Evolutionary conservation across 2,888 invertebrate species (phyloP).

Genomic region (Agonum fuliginosum): DNA sequence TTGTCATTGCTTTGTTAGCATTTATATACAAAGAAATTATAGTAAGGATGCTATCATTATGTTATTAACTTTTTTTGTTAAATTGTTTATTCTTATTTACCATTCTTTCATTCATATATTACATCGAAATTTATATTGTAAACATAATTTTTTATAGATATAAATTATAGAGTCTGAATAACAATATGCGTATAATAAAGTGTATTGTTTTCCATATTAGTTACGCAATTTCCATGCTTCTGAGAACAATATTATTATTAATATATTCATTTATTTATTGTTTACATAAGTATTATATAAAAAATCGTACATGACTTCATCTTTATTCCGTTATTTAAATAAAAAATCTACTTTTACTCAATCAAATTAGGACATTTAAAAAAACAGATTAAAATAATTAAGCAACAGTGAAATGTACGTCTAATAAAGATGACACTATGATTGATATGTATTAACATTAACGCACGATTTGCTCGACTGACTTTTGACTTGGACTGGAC

Average conservation of each 20-base stretch:
- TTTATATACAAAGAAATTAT: neutral
- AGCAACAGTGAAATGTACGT: constrained; percentile 23
- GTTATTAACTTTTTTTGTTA: neutral
- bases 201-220: neutral
- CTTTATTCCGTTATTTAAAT: neutral
- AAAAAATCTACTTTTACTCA: neutral
- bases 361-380: neutral
- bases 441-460: constrained; percentile 20
- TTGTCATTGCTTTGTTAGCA: constrained; percentile 33
- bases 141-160: no score
- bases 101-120: no score
- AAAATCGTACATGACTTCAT: neutral
- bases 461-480: constrained; percentile 2
- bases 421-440: constrained; percentile 6
- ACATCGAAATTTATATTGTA: no score
- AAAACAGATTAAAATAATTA: neutral
- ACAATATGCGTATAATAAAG: neutral
- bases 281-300: neutral
- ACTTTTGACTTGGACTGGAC: neutral
- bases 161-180: no score
- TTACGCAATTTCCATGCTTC: neutral
- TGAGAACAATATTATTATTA: neutral
- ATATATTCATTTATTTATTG: neutral
- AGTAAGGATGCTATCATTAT: constrained; percentile 1
- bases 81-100: neutral